phyloP scores from a whole-genome alignment of 1,140 invertebrate genomes.

The Neodiprion virginianus region DNA sequence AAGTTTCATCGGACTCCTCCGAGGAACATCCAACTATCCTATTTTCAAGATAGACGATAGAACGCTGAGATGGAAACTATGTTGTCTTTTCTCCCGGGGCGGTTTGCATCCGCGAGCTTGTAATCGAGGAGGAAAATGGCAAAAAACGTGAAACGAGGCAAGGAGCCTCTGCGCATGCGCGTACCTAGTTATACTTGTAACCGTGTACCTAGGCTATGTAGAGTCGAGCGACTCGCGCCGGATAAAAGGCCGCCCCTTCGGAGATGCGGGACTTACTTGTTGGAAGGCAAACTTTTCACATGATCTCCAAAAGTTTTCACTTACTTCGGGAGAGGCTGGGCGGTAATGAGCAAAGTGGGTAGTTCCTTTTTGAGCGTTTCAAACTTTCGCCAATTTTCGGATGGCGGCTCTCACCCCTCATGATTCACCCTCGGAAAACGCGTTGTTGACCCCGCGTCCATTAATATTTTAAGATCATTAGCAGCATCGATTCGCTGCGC shows the following conservation, averaged over 20 bases:
- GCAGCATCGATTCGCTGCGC: neutral
- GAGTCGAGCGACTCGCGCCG: neutral
- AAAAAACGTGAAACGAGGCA: too few species aligned
- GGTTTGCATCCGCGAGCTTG: too few species aligned
- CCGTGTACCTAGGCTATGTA: neutral
- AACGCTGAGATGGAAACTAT: too few species aligned
- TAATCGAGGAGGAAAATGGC: too few species aligned
- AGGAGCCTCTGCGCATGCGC: too few species aligned
- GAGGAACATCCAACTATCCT: too few species aligned
- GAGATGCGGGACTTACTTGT: neutral
- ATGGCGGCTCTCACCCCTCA: neutral
- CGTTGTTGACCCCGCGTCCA: neutral
- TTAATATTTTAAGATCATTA: neutral
- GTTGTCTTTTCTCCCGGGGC: too few species aligned
- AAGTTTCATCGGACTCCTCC: too few species aligned
- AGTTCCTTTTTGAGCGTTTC: neutral
- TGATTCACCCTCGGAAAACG: neutral
- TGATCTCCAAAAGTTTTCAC: slow-evolving; percentile 17
- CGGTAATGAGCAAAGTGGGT: slow-evolving; percentile 15
- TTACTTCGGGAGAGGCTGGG: slow-evolving; percentile 13
- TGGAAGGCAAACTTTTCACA: slow-evolving; percentile 10
- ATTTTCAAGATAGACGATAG: too few species aligned
- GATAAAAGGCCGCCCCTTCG: neutral
- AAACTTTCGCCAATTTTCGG: neutral
- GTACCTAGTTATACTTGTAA: too few species aligned